Conservation (phyloP, 2,113 vertebrate species). For the Melanerpes aurifrons region DNA sequence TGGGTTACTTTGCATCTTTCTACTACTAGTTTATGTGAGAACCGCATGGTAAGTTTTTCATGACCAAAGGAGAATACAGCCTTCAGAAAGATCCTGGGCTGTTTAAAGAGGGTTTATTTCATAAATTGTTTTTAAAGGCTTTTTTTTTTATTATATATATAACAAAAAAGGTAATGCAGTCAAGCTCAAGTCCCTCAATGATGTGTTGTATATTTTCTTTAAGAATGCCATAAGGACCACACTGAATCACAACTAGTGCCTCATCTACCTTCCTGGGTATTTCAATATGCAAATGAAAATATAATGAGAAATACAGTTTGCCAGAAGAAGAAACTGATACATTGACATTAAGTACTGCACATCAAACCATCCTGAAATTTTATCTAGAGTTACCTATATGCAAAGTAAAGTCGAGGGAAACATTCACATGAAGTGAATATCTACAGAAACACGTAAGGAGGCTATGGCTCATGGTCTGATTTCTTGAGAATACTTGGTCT, state of each 20-base stretch:
- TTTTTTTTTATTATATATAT: too few species aligned
- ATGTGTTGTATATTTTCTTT: background rate
- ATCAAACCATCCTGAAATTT: background rate
- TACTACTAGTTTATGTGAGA: background rate
- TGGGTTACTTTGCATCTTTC: background rate
- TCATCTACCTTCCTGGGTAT: background rate
- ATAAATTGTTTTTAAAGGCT: background rate
- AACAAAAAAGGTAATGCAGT: background rate
- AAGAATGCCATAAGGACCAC: background rate
- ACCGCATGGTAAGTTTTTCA: background rate
- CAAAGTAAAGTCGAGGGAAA: background rate
- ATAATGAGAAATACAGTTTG: background rate
- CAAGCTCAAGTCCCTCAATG: background rate
- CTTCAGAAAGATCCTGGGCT: background rate
- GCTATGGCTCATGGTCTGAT: background rate
- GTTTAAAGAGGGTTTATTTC: background rate
- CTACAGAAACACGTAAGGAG: background rate
- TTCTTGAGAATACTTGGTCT: background rate
- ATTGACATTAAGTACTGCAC: background rate
- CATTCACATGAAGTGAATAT: background rate
- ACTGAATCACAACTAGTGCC: background rate
- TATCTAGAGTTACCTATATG: background rate
- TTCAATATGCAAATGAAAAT: background rate
- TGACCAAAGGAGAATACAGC: background rate
- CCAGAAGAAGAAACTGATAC: background rate